Base-by-base conservation (phyloP, 2,797 vertebrate species). In the Etheostoma perlongum region DNA sequence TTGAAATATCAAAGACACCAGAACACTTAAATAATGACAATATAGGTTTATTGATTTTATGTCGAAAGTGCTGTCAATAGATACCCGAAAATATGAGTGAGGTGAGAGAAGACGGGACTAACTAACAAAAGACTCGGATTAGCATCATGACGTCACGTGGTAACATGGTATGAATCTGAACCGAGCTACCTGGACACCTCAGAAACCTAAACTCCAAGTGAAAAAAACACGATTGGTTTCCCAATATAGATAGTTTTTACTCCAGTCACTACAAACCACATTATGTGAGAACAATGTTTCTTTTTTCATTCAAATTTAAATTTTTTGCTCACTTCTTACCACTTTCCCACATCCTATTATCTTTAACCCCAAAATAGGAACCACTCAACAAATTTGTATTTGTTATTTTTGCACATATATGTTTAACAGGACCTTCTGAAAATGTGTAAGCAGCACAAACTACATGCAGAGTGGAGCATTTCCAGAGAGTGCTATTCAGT, bases 401-500 rank as follows among this genome's bases (percentile, higher is more conserved):
- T 54, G 48, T 76, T 65, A 14, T 57, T 67, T 78, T 23, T 66
- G 23, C 30, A 65, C 30, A 46, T 48, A 14, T 16, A 49, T 19
- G 4, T n/a, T 21, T 49, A n/a, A 67, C 0, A 4, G 75, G 76
- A 71, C 44, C 52, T 53, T 75, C 70, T 76, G 36, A 58, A 78
- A 80, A 72, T n/a, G 66, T 79, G 55, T 54, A 60, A 81, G 85
- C 53, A n/a, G 63, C 58, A 53, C 57, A 65, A 72, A 79, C 67
- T 51, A 68, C 52, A 72, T 30, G 71, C 76, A 77, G 61, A 57
- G 27, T 64, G 25, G 27, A 62, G 23, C 65, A 47, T 71, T 78
- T 52, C 21, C 60, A 64, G 47, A 55, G 51, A 33, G 27, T 30
- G 59, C 23, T 44, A 27, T 59, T 86, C 75, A 72, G 67, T 16